A percentile compares a stretch with the other conserved stretches of the same genome.
Conservation (phyloP, 2,888 invertebrate genomes). For the Ochropacha duplaris region DNA sequence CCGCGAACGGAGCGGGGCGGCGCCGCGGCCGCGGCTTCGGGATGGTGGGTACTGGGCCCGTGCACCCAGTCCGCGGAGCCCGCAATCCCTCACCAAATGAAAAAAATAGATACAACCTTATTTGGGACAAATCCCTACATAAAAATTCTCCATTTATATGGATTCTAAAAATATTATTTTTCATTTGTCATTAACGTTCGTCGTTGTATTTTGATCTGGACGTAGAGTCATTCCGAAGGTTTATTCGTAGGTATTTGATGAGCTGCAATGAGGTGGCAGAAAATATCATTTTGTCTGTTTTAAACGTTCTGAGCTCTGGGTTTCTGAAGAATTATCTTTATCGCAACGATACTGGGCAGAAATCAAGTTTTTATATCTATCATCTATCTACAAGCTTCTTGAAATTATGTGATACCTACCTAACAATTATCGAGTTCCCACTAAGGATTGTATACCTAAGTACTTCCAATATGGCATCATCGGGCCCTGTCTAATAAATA, state of each 20-base stretch:
- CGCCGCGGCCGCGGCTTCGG: constrained; percentile 77
- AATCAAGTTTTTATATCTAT: too few relatives aligned
- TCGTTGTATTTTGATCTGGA: background rate
- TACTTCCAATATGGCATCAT: too few relatives aligned
- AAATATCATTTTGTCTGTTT: too few relatives aligned
- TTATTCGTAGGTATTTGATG: background rate
- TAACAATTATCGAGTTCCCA: too few relatives aligned
- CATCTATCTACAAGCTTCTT: too few relatives aligned
- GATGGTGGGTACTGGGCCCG: constrained; percentile 72
- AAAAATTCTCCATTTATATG: constrained; percentile 56
- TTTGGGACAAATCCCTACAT: constrained; percentile 69
- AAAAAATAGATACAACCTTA: constrained; percentile 73
- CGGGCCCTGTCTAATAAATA: too few relatives aligned
- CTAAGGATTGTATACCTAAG: too few relatives aligned
- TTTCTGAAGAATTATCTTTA: too few relatives aligned
- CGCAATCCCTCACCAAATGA: constrained; percentile 58
- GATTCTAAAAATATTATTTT: constrained; percentile 28
- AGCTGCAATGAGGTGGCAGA: background rate
- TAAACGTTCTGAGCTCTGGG: too few relatives aligned
- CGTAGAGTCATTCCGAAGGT: background rate
- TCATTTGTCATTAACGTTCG: constrained; percentile 16
- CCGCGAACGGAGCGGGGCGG: constrained; percentile 82
- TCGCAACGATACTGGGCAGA: too few relatives aligned
- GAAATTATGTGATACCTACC: too few relatives aligned
- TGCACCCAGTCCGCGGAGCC: constrained; percentile 63